These are phyloP conservation scores for Drosophila novamexicana DNA, from an alignment of 1,140 invertebrate species.

Conservation along the genomic window DNA sequence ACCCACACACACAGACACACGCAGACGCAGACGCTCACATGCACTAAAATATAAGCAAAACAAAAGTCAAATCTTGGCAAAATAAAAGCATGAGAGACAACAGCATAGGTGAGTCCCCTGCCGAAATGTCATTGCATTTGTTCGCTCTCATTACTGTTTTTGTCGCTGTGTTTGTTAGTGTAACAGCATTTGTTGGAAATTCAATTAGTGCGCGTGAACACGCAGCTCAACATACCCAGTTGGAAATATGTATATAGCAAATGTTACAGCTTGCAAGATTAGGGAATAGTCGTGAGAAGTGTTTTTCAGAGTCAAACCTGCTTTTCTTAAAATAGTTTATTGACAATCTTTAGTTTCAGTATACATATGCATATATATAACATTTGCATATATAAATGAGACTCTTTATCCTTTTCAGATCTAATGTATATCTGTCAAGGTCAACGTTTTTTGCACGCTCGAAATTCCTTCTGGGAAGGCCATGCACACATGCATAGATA, in stretches of 20 bases:
- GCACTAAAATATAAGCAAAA: background rate
- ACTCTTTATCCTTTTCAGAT: too few species aligned
- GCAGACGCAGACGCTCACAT: background rate
- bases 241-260: background rate
- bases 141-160: background rate
- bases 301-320: too few species aligned
- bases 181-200: slow-evolving; percentile 11
- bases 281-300: too few species aligned
- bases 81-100: slow-evolving; percentile 1
- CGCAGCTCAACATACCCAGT: slow-evolving; percentile 9
- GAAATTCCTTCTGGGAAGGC: too few species aligned
- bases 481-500: too few species aligned
- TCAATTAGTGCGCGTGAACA: slow-evolving; percentile 39
- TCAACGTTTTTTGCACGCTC: too few species aligned
- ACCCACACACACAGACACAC: slow-evolving; percentile 6
- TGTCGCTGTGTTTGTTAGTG: background rate
- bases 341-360: background rate
- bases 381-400: too few species aligned
- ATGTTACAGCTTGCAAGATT: background rate
- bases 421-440: too few species aligned
- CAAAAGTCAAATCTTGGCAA: background rate
- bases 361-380: background rate
- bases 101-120: background rate
- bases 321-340: background rate
- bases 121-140: slow-evolving; percentile 4